Conservation (phyloP, 2,888 invertebrate species). For the Deroplatys truncata region DNA sequence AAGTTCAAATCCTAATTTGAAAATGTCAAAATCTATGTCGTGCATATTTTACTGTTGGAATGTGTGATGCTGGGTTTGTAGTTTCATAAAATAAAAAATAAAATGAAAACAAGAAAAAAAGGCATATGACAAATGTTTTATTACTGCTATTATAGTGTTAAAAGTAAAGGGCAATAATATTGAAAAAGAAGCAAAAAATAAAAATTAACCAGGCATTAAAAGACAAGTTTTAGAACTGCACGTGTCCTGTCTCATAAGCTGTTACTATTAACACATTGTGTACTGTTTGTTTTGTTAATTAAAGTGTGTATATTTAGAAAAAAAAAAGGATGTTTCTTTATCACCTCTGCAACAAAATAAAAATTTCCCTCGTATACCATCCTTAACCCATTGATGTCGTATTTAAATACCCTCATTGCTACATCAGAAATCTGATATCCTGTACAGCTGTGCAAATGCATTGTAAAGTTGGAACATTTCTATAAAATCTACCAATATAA, state of each 20-base stretch:
- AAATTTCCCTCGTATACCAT: no score
- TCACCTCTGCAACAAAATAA: no score
- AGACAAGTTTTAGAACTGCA: slow-evolving; percentile 33
- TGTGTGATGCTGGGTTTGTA: neutral
- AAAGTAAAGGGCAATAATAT: slow-evolving; percentile 30
- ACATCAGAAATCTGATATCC: no score
- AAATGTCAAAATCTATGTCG: neutral
- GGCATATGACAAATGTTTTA: slow-evolving; percentile 28
- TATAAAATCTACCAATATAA: no score
- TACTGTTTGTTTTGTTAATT: slow-evolving; percentile 35
- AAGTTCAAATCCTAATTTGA: neutral
- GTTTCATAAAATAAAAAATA: neutral
- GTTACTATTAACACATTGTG: slow-evolving; percentile 32
- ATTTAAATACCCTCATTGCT: no score
- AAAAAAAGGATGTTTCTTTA: neutral
- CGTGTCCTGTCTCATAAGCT: slow-evolving; percentile 31
- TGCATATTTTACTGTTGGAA: neutral
- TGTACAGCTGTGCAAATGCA: no score
- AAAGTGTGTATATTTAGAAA: slow-evolving; percentile 35
- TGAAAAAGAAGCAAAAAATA: slow-evolving; percentile 17
- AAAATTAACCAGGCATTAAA: slow-evolving; percentile 30
- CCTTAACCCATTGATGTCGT: no score
- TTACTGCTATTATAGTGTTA: slow-evolving; percentile 29
- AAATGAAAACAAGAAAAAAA: neutral
- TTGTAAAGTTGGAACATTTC: no score